phyloP scores from a whole-genome alignment of 2,113 vertebrate genomes.

The Anser cygnoides region DNA sequence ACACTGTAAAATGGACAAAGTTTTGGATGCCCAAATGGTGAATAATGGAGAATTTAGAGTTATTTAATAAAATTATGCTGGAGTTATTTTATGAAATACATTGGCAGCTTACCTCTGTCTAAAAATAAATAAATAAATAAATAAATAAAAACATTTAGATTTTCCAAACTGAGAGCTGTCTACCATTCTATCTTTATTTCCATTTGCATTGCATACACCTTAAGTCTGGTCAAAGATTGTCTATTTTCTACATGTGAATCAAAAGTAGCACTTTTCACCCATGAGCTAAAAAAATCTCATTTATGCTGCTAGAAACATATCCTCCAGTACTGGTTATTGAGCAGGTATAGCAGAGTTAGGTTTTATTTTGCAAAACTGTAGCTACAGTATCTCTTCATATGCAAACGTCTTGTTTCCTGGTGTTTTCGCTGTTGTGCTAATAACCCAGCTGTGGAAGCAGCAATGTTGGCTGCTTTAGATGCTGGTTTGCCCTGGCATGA shows the following conservation, averaged over 20 bases:
- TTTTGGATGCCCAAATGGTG: background rate
- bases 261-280: background rate
- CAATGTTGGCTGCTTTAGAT: background rate
- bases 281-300: background rate
- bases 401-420: background rate
- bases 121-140: background rate
- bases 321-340: background rate
- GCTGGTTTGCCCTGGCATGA: background rate
- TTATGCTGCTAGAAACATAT: background rate
- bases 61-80: background rate
- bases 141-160: background rate
- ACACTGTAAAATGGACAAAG: background rate
- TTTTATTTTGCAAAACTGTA: background rate
- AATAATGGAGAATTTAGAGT: background rate
- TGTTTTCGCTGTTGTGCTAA: background rate
- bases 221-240: background rate
- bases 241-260: background rate
- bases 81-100: background rate
- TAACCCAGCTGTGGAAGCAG: background rate
- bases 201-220: background rate
- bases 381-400: background rate
- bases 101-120: background rate
- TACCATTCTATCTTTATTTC: background rate
- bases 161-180: background rate
- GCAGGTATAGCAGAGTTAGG: background rate